These are phyloP conservation scores for Intellagama lesueurii DNA, from an alignment of 2,797 vertebrate genomes.

Conservation along the genomic window DNA sequence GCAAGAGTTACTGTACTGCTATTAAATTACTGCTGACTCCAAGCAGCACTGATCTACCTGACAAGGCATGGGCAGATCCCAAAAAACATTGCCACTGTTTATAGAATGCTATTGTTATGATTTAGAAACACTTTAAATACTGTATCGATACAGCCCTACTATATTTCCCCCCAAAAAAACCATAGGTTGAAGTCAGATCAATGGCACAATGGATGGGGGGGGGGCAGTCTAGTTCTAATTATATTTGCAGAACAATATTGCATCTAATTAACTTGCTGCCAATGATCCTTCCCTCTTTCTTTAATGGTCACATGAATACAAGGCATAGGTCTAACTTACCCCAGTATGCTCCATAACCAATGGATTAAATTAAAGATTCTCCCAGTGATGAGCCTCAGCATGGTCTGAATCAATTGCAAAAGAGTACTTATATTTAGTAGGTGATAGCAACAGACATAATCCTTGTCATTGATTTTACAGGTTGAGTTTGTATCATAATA, in stretches of 20 bases:
- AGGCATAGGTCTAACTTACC: constrained; percentile 32
- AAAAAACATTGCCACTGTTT: neutral
- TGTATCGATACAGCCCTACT: neutral
- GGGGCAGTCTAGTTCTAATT: neutral
- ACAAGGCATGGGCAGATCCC: neutral
- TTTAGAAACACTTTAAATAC: neutral
- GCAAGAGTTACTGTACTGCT: neutral
- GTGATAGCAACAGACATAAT: constrained; percentile 74
- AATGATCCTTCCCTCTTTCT: constrained; percentile 27
- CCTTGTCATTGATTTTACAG: constrained; percentile 81
- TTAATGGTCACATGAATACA: neutral
- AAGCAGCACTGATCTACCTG: neutral
- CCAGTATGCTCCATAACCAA: constrained; percentile 50
- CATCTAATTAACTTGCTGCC: constrained; percentile 25
- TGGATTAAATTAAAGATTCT: constrained; percentile 59
- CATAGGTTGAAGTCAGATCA: neutral
- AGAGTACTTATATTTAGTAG: constrained; percentile 74
- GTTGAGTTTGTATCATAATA: constrained; percentile 80
- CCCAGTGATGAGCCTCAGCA: constrained; percentile 27
- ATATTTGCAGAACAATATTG: constrained; percentile 25
- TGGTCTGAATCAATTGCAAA: constrained; percentile 64
- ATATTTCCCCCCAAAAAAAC: neutral
- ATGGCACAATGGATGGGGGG: neutral
- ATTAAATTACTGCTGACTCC: neutral
- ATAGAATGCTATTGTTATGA: neutral